Evolutionary conservation across 2,888 invertebrate species (phyloP).

Genomic region (Acrocyrtus sp.): DNA sequence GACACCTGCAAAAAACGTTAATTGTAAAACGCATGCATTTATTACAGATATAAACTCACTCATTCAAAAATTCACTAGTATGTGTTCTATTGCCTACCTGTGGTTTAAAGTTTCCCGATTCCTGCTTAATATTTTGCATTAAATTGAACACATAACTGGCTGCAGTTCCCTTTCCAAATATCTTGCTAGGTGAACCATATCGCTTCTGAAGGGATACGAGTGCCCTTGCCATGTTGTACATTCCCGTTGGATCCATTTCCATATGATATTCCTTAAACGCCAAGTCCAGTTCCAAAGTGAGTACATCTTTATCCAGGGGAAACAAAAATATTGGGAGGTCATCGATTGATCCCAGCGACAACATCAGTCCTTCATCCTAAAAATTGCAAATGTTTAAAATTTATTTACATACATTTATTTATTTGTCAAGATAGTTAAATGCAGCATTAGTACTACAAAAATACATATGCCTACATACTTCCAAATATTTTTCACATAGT

Average conservation of each 20-base stretch:
- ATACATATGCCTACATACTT: conserved; percentile 65
- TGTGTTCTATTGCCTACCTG: too few relatives aligned
- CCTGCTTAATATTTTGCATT: conserved; percentile 78
- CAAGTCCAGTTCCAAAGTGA: conserved; percentile 89
- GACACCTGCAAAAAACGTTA: conserved; percentile 51
- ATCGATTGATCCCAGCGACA: conserved; percentile 79
- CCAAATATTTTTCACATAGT: conserved; percentile 85
- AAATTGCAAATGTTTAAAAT: conserved; percentile 10
- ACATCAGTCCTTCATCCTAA: conserved; percentile 81
- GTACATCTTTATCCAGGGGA: conserved; percentile 90
- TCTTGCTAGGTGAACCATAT: conserved; percentile 88
- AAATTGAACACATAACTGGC: conserved; percentile 91
- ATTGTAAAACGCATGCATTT: not conserved
- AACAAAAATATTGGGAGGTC: conserved; percentile 90
- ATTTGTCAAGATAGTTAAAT: not conserved
- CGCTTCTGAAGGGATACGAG: conserved; percentile 85
- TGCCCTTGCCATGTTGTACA: conserved; percentile 89
- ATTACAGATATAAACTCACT: not conserved
- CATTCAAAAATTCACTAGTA: not conserved
- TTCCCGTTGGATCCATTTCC: conserved; percentile 88
- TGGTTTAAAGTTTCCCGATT: conserved; percentile 69
- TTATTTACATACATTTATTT: too few relatives aligned
- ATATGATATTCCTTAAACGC: conserved; percentile 85
- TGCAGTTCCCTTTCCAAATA: conserved; percentile 89
- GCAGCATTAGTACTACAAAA: not conserved